These are phyloP conservation scores for Pediacus dermestoides DNA, from an alignment of 2,888 invertebrate species.

Conservation along the genomic window DNA sequence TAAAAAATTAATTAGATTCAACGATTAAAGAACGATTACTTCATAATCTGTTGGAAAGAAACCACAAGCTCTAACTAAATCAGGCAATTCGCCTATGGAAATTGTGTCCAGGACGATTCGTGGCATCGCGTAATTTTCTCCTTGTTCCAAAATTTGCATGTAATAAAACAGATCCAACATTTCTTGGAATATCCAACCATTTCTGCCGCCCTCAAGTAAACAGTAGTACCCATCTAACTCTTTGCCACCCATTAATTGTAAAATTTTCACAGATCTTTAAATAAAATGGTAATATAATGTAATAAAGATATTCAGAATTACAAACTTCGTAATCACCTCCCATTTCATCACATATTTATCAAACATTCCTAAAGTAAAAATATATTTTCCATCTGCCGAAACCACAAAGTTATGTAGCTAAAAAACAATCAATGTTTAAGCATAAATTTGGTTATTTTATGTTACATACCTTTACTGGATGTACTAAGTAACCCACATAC, in stretches of 20 bases:
- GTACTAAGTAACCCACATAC: conserved; percentile 60
- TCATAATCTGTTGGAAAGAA: conserved; percentile 73
- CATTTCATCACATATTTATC: conserved; percentile 58
- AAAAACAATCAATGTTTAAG: too few species aligned
- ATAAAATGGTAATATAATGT: too few species aligned
- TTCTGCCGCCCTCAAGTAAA: conserved; percentile 65
- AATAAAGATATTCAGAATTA: too few species aligned
- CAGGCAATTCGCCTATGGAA: conserved; percentile 64
- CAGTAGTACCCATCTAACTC: conserved; percentile 68
- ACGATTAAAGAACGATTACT: too few species aligned
- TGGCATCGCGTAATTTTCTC: conserved; percentile 62
- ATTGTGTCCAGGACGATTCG: conserved; percentile 60
- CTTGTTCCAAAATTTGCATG: conserved; percentile 70
- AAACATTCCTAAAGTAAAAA: conserved; percentile 56
- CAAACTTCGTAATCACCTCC: conserved; percentile 56
- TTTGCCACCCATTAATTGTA: conserved; percentile 54
- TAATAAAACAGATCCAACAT: conserved; percentile 74
- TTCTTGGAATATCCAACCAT: conserved; percentile 68
- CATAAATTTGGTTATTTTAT: too few species aligned
- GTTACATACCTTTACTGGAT: conserved; percentile 63
- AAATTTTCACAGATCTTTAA: conserved; percentile 48
- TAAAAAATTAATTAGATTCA: too few species aligned
- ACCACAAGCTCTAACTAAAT: conserved; percentile 70
- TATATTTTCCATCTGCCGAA: conserved; percentile 51
- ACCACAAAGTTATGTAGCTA: conserved; percentile 47